Conservation (phyloP, 2,797 vertebrate species). For the Smutsia gigantea region DNA sequence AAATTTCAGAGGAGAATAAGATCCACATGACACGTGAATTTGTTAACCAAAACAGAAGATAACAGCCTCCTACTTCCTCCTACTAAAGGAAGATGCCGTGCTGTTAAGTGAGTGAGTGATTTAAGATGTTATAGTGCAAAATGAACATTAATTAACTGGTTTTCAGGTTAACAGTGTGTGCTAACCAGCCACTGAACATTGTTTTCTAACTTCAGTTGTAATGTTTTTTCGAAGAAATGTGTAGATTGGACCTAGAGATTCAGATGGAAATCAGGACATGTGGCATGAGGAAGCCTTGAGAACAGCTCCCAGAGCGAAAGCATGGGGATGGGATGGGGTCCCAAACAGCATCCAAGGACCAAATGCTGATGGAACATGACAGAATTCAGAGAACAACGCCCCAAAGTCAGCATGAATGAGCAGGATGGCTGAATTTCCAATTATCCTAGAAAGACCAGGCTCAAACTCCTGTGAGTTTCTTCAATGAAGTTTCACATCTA, state of each 20-base stretch:
- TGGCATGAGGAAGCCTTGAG: not conserved
- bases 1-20: slow-evolving; percentile 22
- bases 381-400: not conserved
- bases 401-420: not conserved
- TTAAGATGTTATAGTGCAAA: slow-evolving; percentile 57
- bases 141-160: slow-evolving; percentile 41
- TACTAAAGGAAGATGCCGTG: slow-evolving; percentile 20
- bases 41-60: slow-evolving; percentile 49
- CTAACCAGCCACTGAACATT: not conserved
- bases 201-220: not conserved
- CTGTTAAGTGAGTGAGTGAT: slow-evolving; percentile 53
- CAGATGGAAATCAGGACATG: not conserved
- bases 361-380: not conserved
- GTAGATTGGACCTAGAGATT: not conserved
- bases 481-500: not conserved
- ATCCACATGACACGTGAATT: not conserved
- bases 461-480: not conserved
- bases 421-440: not conserved
- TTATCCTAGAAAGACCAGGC: not conserved
- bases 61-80: slow-evolving; percentile 32
- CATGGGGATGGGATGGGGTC: accelerated
- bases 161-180: slow-evolving; percentile 10
- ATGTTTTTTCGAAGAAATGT: slow-evolving; percentile 1
- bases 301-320: not conserved
- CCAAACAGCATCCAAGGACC: not conserved